phyloP scores from a whole-genome alignment of 2,888 invertebrate genomes.

The Alloscopus bannaensis region DNA sequence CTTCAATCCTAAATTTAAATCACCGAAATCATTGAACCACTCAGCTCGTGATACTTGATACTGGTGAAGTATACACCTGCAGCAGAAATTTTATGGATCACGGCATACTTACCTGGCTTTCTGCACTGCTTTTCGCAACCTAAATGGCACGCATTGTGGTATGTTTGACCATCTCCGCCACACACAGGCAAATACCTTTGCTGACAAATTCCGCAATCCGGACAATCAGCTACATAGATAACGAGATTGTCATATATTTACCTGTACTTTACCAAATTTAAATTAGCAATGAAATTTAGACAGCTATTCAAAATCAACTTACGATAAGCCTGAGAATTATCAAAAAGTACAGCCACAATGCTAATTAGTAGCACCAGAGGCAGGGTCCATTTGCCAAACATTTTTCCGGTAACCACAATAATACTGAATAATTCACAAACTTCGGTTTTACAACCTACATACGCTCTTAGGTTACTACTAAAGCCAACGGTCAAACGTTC shows the following conservation, averaged over 20 bases:
- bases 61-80: too few relatives aligned
- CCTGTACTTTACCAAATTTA: not conserved
- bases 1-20: conserved; percentile 53
- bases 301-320: too few relatives aligned
- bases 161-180: conserved; percentile 63
- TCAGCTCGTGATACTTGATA: too few relatives aligned
- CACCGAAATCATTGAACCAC: too few relatives aligned
- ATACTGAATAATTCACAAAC: too few relatives aligned
- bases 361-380: not conserved
- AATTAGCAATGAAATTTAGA: not conserved
- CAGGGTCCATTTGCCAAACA: not conserved
- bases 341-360: not conserved
- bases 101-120: conserved; percentile 53
- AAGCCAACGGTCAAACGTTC: too few relatives aligned
- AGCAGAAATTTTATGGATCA: too few relatives aligned
- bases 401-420: too few relatives aligned
- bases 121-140: conserved; percentile 65
- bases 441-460: too few relatives aligned
- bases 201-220: conserved; percentile 67
- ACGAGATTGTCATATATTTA: not conserved
- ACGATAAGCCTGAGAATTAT: conserved; percentile 14
- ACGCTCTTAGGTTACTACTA: too few relatives aligned
- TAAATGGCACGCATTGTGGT: conserved; percentile 62
- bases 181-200: conserved; percentile 64
- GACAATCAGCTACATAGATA: conserved; percentile 59